Evolutionary conservation across 2,113 vertebrate genomes (phyloP), one percentile per base, ranked within the genome.

Genomic region (Poicephalus gulielmi): DNA sequence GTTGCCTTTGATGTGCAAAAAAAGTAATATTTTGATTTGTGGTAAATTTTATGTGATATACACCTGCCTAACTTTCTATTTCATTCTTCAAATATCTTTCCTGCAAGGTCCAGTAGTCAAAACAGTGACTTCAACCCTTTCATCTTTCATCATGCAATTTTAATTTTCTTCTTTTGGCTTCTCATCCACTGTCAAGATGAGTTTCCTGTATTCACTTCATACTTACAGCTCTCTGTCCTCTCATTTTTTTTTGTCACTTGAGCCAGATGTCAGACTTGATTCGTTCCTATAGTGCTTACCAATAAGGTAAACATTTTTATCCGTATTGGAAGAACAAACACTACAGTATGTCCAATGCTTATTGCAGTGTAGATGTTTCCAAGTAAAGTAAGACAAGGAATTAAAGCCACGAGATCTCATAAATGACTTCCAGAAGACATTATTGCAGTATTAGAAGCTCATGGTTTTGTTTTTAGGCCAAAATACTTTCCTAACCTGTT

Each of bases 21-120:
- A 68, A 91, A 83, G 86, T 60, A 90, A 28, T 95, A 95, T 98
- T 97, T 98, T 97, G 92, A 97, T 97, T 95, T 94, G 53, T 85
- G 47, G 77, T 76, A 92, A 97, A 94, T 96, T 96, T 96, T 86
- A 92, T 74, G 67, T 97, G 93, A 76, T 96, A 95, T 85, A 95
- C 89, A 33, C 69, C 18, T 2, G 7, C 69, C 86, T 88, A 95
- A 92, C 44, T 97, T 97, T 86, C 53, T 69, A 69, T 82, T 95
- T 96, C 78, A 78, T 47, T 91, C 55, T 78, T 64, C 31, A 82
- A 78, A 84, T 78, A 83, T 23, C 94, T 95, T 95, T 74, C 75
- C 86, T 93, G 94, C 79, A 94, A 94, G 80, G 91, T 96, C 94
- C 91, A 92, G 81, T 69, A 85, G 60, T 97, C 78, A 96, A 90